phyloP scores from a whole-genome alignment of 2,113 vertebrate species.

The Pavo muticus region DNA sequence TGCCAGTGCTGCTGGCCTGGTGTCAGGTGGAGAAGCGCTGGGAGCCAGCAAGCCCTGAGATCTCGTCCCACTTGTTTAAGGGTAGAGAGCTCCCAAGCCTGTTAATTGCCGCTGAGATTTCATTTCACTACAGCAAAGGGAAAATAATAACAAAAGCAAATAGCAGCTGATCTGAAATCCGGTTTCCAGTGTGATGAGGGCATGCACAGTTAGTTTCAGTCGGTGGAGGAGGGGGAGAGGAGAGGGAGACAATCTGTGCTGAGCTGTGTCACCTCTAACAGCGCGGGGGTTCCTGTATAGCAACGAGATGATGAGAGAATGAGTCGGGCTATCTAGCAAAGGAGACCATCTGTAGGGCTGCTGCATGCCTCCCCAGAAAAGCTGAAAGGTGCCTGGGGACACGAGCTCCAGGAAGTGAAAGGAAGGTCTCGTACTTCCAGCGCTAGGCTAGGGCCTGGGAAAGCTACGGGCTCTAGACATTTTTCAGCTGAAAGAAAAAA shows the following conservation, averaged over 20 bases:
- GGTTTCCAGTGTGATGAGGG: conserved; percentile 2
- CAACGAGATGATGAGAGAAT: neutral
- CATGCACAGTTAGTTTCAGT: rapidly evolving
- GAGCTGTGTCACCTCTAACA: conserved; percentile 40
- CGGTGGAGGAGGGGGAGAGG: conserved; percentile 19
- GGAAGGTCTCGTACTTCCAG: conserved; percentile 14
- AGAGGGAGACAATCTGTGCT: conserved; percentile 47
- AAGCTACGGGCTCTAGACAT: neutral
- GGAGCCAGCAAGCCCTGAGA: neutral
- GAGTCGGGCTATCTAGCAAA: neutral
- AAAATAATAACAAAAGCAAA: conserved; percentile 16
- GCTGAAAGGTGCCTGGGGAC: conserved; percentile 1
- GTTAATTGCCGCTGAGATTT: neutral
- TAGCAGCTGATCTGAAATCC: neutral
- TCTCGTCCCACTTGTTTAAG: neutral
- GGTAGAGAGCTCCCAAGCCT: neutral
- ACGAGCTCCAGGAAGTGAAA: neutral
- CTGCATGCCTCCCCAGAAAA: neutral
- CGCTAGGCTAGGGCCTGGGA: conserved; percentile 13
- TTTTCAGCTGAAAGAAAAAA: neutral
- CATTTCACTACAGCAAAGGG: neutral
- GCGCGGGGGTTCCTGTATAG: neutral
- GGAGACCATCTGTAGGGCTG: conserved; percentile 34
- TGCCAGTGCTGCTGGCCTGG: neutral
- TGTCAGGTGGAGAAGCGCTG: neutral